Percentiles rank a stretch among this genome's conserved stretches.
These are phyloP conservation scores for Hyles euphorbiae DNA, from an alignment of 1,140 invertebrate genomes.

Conservation along the genomic window DNA sequence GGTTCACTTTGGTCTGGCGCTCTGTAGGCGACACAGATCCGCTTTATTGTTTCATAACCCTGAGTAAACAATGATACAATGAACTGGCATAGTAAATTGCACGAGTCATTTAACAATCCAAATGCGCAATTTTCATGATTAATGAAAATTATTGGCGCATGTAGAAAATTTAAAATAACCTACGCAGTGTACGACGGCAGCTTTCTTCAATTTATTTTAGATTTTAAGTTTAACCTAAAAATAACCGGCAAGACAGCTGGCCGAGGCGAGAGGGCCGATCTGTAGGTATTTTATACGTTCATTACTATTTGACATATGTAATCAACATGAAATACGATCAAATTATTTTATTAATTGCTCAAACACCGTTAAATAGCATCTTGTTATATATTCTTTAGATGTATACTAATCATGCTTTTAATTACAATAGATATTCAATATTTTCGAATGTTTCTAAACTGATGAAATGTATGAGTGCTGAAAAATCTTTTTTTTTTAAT, in stretches of 20 bases:
- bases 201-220: slow-evolving; percentile 72
- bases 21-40: slow-evolving; percentile 51
- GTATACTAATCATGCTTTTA: too few species aligned
- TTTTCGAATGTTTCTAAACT: too few species aligned
- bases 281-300: neutral
- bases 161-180: slow-evolving; percentile 71
- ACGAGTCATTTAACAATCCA: slow-evolving; percentile 37
- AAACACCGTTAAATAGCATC: too few species aligned
- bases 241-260: slow-evolving; percentile 74
- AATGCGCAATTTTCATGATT: slow-evolving; percentile 63
- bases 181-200: slow-evolving; percentile 48
- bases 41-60: slow-evolving; percentile 69
- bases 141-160: slow-evolving; percentile 50
- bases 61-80: slow-evolving; percentile 61
- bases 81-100: slow-evolving; percentile 35
- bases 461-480: too few species aligned
- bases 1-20: slow-evolving; percentile 58
- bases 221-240: slow-evolving; percentile 65
- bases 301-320: too few species aligned
- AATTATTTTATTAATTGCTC: too few species aligned
- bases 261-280: slow-evolving; percentile 35
- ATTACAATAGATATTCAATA: too few species aligned
- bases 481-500: too few species aligned
- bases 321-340: too few species aligned
- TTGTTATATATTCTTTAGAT: too few species aligned